These are phyloP conservation scores for Echinops telfairi DNA, from an alignment of 2,113 vertebrate genomes.

Conservation along the genomic window DNA sequence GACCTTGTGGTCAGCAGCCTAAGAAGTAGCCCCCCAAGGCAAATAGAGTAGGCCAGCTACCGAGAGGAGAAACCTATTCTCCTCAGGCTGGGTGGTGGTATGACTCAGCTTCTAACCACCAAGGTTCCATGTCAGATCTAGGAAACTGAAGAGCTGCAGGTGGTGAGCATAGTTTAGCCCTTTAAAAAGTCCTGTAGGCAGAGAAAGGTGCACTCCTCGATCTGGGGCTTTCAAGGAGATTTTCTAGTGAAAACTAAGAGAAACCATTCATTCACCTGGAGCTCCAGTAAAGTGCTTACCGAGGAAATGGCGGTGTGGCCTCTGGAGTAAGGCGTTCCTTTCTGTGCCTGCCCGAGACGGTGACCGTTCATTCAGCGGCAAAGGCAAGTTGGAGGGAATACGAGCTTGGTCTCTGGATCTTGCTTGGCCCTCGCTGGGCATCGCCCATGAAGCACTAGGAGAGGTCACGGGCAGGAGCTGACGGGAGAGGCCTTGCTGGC, in stretches of 20 bases:
- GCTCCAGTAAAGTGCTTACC: not conserved
- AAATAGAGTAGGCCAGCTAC: not conserved
- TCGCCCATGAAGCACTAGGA: not conserved
- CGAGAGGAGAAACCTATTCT: not conserved
- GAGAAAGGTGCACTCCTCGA: not conserved
- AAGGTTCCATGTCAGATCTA: not conserved
- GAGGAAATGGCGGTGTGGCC: not conserved
- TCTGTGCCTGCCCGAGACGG: slow-evolving; percentile 9
- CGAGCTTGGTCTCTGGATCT: not conserved
- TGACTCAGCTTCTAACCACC: not conserved
- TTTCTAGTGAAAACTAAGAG: slow-evolving; percentile 22
- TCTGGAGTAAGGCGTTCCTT: slow-evolving; percentile 31
- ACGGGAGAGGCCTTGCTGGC: not conserved
- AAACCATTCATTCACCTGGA: slow-evolving; percentile 10
- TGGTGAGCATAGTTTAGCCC: not conserved
- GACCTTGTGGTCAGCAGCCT: too few relatives aligned
- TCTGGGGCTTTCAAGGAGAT: not conserved
- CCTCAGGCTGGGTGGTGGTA: not conserved
- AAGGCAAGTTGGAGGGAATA: slow-evolving; percentile 30
- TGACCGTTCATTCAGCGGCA: slow-evolving; percentile 64
- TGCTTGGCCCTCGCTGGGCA: not conserved
- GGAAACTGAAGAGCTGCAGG: not conserved
- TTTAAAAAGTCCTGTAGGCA: not conserved
- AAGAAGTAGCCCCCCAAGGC: not conserved
- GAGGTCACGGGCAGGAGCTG: not conserved